Percentiles rank a stretch among this genome's conserved stretches.
These are phyloP conservation scores for Atherix ibis DNA, from an alignment of 2,888 invertebrate species.

Conservation along the genomic window DNA sequence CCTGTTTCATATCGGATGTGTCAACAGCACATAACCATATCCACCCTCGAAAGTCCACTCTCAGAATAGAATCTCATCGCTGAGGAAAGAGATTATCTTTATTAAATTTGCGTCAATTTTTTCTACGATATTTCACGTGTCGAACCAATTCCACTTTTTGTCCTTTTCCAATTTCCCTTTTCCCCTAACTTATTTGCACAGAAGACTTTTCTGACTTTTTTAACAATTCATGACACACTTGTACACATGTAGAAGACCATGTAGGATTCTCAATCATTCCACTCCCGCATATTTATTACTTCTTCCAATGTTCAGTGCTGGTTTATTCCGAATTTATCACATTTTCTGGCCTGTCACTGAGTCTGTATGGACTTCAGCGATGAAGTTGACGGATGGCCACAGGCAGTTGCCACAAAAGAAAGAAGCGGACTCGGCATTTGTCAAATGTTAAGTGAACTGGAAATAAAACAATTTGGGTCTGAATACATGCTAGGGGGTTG, in stretches of 20 bases:
- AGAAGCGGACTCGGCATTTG: conserved; percentile 8
- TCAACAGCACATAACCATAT: conserved; percentile 10
- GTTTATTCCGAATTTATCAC: conserved; percentile 9
- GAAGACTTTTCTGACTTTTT: no score
- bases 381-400: conserved; percentile 9
- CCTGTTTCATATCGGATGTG: conserved; percentile 9
- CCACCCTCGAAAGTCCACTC: conserved; percentile 3
- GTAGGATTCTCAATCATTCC: conserved; percentile 1
- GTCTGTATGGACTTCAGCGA: background rate
- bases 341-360: no score
- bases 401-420: conserved; percentile 6
- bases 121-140: conserved; percentile 4
- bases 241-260: conserved; percentile 4
- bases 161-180: no score
- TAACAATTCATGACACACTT: no score
- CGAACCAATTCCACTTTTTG: conserved; percentile 4
- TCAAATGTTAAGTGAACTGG: conserved; percentile 11
- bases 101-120: conserved; percentile 12
- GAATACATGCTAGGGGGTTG: conserved; percentile 5
- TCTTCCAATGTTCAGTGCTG: no score
- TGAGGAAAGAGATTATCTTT: conserved; percentile 10
- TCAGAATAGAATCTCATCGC: conserved; percentile 3
- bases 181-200: no score
- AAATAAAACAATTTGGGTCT: conserved; percentile 12
- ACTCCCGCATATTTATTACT: no score